Conservation (phyloP, 2,888 invertebrate species). For the Caradrina kadenii region DNA sequence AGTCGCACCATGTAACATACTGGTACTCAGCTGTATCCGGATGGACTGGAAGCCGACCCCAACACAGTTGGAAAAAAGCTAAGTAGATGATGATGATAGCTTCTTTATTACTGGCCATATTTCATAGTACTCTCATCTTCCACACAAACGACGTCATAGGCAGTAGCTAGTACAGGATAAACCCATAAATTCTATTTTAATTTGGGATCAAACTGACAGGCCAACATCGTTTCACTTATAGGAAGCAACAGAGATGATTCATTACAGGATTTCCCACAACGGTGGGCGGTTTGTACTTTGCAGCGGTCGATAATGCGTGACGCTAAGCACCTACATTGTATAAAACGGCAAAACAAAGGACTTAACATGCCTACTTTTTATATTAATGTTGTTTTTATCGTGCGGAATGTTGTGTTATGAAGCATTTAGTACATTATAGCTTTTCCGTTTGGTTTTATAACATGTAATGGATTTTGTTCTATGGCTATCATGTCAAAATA, state of each 20-base stretch:
- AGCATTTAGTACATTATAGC: background rate
- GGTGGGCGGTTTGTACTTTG: slow-evolving; percentile 26
- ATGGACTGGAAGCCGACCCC: no score
- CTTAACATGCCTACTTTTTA: slow-evolving; percentile 21
- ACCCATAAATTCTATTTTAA: slow-evolving; percentile 21
- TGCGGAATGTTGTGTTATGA: background rate
- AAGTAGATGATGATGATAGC: no score
- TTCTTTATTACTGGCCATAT: no score
- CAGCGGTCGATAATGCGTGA: slow-evolving; percentile 54
- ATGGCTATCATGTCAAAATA: no score
- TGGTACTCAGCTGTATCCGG: no score
- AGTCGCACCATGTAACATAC: no score
- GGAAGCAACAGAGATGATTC: slow-evolving; percentile 50
- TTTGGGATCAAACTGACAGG: slow-evolving; percentile 33
- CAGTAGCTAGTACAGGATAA: slow-evolving; percentile 11
- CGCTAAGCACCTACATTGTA: slow-evolving; percentile 43
- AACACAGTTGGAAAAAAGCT: no score
- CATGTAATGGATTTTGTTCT: no score
- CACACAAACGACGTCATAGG: no score
- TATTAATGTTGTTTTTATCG: slow-evolving; percentile 19
- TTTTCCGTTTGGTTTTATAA: no score
- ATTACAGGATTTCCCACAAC: slow-evolving; percentile 59
- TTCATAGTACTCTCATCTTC: no score
- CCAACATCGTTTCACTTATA: slow-evolving; percentile 24
- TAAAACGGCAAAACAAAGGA: slow-evolving; percentile 35